phyloP scores from a whole-genome alignment of 2,888 invertebrate genomes.

The Hyposoter didymator region DNA sequence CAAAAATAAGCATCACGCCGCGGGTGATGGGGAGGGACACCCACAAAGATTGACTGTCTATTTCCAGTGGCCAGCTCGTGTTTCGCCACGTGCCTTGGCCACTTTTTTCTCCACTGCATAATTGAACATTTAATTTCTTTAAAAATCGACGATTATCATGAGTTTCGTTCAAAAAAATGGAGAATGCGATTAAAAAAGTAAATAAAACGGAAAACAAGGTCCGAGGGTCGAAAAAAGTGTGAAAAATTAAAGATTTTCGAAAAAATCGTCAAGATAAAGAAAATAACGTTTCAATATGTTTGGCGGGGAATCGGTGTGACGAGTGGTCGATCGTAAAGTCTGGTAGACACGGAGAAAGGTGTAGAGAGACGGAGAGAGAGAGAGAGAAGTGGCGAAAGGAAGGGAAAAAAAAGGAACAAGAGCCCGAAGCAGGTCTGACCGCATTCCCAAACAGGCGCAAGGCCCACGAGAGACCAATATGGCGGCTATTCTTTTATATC shows the following conservation, averaged over 20 bases:
- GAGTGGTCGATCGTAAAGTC: conserved; percentile 44
- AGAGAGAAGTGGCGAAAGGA: conserved; percentile 45
- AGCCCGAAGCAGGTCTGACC: conserved; percentile 71
- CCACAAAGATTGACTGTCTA: conserved; percentile 54
- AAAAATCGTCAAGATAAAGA: neutral
- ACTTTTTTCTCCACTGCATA: neutral
- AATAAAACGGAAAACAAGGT: neutral
- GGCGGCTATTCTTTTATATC: conserved; percentile 67
- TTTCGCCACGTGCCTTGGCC: conserved; percentile 9
- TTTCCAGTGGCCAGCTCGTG: conserved; percentile 44
- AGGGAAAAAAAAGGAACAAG: conserved; percentile 49
- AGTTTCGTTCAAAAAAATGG: neutral
- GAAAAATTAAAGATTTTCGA: neutral
- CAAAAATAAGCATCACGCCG: conserved; percentile 52
- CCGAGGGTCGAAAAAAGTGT: neutral
- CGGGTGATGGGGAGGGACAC: conserved; percentile 50
- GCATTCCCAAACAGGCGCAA: conserved; percentile 73
- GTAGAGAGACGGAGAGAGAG: conserved; percentile 25
- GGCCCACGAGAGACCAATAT: conserved; percentile 71
- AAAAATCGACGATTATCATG: neutral
- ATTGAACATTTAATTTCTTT: neutral
- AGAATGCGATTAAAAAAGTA: neutral
- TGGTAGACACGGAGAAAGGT: conserved; percentile 58
- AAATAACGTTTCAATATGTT: conserved; percentile 32
- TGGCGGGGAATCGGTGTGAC: conserved; percentile 10